These are phyloP conservation scores for Cecidostiba fungosa DNA, from an alignment of 2,888 invertebrate genomes.

Conservation along the genomic window DNA sequence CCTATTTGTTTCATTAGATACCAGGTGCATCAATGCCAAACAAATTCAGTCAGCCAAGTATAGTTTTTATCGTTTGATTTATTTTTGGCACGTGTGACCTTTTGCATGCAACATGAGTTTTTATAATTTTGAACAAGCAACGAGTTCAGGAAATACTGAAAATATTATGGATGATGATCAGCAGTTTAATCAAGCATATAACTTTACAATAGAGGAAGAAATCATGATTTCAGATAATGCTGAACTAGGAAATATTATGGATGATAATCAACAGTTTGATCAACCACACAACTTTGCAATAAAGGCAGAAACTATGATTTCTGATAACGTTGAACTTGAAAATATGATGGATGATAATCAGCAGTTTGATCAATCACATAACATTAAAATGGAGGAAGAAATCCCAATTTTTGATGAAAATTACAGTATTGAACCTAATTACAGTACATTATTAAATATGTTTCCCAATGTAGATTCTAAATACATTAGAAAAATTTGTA, in stretches of 20 bases:
- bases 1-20: neutral
- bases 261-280: neutral
- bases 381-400: neutral
- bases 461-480: conserved; percentile 45
- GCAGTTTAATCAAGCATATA: neutral
- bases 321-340: neutral
- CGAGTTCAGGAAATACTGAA: neutral
- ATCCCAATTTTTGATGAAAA: no score
- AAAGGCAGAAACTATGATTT: neutral
- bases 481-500: conserved; percentile 56
- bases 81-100: neutral
- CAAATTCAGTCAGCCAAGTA: neutral
- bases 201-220: neutral
- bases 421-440: conserved; percentile 9
- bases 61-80: neutral
- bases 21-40: neutral
- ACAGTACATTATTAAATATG: conserved; percentile 35
- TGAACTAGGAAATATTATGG: neutral
- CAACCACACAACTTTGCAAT: neutral
- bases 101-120: neutral
- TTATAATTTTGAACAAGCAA: neutral
- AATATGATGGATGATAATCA: neutral
- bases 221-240: neutral
- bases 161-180: neutral
- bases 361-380: neutral